phyloP scores from a whole-genome alignment of 2,113 vertebrate species.

The Speoplatyrhinus poulsoni region DNA sequence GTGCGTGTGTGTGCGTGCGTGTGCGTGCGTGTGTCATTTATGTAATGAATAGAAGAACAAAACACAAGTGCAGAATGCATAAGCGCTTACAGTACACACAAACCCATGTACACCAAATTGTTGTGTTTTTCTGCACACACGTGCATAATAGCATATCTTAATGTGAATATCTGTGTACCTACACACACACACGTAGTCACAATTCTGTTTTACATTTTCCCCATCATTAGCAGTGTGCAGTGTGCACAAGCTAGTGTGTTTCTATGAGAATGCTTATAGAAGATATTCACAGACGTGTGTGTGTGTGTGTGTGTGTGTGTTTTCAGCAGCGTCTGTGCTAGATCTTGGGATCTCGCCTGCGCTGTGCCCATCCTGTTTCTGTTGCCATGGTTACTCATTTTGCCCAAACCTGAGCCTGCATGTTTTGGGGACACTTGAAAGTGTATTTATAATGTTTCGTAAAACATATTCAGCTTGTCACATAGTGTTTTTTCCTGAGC shows the following conservation, averaged over 20 bases:
- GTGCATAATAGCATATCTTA: too few species aligned
- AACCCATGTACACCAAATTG: too few species aligned
- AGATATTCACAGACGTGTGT: not conserved
- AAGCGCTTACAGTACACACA: too few species aligned
- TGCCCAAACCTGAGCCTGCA: constrained; percentile 56
- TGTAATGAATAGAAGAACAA: not conserved
- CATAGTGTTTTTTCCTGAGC: not conserved
- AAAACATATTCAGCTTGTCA: constrained; percentile 28
- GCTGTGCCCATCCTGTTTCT: constrained; percentile 63
- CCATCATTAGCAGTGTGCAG: constrained; percentile 23
- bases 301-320: not conserved
- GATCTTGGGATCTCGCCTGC: constrained; percentile 49
- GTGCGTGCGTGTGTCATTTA: not conserved
- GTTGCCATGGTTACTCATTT: constrained; percentile 73
- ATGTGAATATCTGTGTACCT: too few species aligned
- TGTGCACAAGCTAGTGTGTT: constrained; percentile 20
- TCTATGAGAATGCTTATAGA: constrained; percentile 17
- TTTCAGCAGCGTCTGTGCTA: constrained; percentile 11
- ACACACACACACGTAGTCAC: not conserved
- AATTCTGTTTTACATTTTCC: too few species aligned
- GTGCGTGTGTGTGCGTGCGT: not conserved
- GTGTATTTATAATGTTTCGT: constrained; percentile 31
- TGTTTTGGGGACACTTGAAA: constrained; percentile 33
- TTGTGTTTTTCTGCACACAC: too few species aligned
- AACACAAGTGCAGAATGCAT: too few species aligned